Evolutionary conservation across 2,888 invertebrate genomes (phyloP), one percentile per base, ranked within the genome.

Genomic region (Apamea monoglypha): DNA sequence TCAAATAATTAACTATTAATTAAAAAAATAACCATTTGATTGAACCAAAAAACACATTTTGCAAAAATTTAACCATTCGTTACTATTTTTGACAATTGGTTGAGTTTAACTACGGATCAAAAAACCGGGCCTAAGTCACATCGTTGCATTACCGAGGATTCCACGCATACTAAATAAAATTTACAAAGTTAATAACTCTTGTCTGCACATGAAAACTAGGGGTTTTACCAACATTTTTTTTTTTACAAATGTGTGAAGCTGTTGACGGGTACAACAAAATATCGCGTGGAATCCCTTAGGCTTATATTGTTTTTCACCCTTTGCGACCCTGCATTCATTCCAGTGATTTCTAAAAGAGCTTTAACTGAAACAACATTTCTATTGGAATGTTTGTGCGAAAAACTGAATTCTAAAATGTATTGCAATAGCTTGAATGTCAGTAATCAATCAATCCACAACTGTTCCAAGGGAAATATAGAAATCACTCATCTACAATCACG

Each of bases 321-420:
- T 92, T 90, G 89, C 88, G 88, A 94, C 93, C 94, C 93, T 93
- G 93, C 93, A 92, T 94, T 90, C 91, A 92, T 92, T 92, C 91
- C 91, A 95, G 94, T 94, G 95, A 96, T 95, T 95, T 92, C 94
- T 90, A 91, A 88, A 89, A 87, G 81, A 92, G 90, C 86, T 88
- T 81, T 86, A 85, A 82, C 82, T 82, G 85, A 71, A 82, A 66
- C 72, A 85, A 71, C 76, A 85, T 87, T 84, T 91, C 83, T 84
- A 81, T 90, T 86, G 92, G 91, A 94, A 94, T 93, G 91, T 90
- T 90, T 89, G 91, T 91, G 89, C 87, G 86, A 91, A 91, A 87
- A 89, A 91, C 81, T 88, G 88, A 90, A 91, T 82, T 67, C 69
- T 61, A 64, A 74, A 76, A 56, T 74, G 29, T 72, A 81, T 77